Evolutionary conservation across 2,888 invertebrate genomes (phyloP).

Genomic region (Chymomyza procnemis): DNA sequence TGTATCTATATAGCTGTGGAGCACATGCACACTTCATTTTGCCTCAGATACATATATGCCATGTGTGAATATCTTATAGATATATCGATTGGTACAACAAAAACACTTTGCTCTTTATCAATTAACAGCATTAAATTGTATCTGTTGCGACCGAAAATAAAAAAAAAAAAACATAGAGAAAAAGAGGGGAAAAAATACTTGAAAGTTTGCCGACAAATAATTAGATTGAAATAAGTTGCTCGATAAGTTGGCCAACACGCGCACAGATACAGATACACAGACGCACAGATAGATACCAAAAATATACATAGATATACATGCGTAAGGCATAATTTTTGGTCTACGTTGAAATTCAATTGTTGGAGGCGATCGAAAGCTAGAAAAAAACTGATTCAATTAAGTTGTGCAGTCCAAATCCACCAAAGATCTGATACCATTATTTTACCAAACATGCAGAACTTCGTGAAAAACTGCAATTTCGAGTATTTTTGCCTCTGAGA

Average conservation of each 20-base stretch:
- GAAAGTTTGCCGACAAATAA: not conserved
- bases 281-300: not conserved
- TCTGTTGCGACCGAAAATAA: not conserved
- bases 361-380: too few relatives aligned
- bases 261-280: constrained; percentile 1
- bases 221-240: constrained; percentile 1
- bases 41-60: too few relatives aligned
- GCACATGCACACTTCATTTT: too few relatives aligned
- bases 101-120: not conserved
- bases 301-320: not conserved
- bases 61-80: not conserved
- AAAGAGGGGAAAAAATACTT: too few relatives aligned
- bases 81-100: not conserved
- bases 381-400: too few relatives aligned
- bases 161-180: too few relatives aligned
- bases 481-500: too few relatives aligned
- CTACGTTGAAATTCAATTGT: not conserved
- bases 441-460: too few relatives aligned
- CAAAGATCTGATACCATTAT: too few relatives aligned
- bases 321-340: not conserved
- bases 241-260: not conserved
- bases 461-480: too few relatives aligned
- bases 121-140: constrained; percentile 4
- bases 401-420: too few relatives aligned
- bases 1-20: not conserved